Base-by-base conservation (phyloP, 2,888 invertebrate species). In the Cryptosula pallasiana region DNA sequence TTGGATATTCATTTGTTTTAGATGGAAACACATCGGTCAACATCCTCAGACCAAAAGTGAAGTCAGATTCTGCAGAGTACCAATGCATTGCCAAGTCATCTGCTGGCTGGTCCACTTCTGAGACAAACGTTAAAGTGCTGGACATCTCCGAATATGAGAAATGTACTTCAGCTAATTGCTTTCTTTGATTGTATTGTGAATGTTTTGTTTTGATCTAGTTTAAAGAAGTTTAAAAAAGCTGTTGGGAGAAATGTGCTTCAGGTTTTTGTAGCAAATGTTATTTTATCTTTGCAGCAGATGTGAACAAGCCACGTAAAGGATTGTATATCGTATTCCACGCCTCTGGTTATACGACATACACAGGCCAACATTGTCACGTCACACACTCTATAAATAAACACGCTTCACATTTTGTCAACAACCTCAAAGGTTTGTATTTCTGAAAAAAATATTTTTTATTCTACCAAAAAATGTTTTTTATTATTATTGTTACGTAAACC, bases 261-360 rank as follows among this genome's bases (percentile, higher is more conserved):
- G n/a, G n/a, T n/a, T n/a, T n/a, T n/a, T n/a, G n/a, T n/a, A n/a
- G n/a, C n/a, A n/a, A n/a, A 20, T 45, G 20, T 45, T 13, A 45
- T 45, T 45, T 55, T 23, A 23, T 23, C 25, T 55, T 32, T 32
- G 13, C 34, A 25, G 63, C n/a, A 32, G 34, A 63, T 27, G 63
- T 1, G 3, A 27, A 63, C 27, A 9, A 25, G 63, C 27, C 27
- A 32, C 25, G 63, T n/a, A 27, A 34, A 32, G 89, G 90, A 76
- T 89, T 90, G 9, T 91, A 91, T 84, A 89, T 91, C 80, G 90
- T 90, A 16, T 91, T 91, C 84, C 90, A 91, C 84, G 90, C 90
- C 77, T 89, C 90, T 87, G 91, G 91, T 34, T 89, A 91, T 78
- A 89, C 90, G 0, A 88, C 91, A 58, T 91, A 91, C 84, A 90